phyloP scores from a whole-genome alignment of 2,113 vertebrate species.

The Anser brachyrhynchus region DNA sequence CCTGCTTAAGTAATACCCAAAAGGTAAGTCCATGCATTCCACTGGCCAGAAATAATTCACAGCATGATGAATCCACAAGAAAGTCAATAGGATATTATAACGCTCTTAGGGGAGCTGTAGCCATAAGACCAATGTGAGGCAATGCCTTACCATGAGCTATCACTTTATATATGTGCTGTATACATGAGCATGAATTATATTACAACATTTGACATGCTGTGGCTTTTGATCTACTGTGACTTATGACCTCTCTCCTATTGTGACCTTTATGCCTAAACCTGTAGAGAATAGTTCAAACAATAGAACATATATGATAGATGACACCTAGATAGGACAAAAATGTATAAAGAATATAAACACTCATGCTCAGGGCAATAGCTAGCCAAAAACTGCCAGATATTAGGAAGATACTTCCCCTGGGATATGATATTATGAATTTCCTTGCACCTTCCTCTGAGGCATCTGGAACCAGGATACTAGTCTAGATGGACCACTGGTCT shows the following conservation, averaged over 20 bases:
- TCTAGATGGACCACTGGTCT: background rate
- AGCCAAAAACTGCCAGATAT: background rate
- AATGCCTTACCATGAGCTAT: constrained; percentile 56
- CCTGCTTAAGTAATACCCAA: constrained; percentile 73
- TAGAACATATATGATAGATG: constrained; percentile 26
- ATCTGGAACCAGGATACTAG: background rate
- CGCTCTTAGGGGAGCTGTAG: constrained; percentile 70
- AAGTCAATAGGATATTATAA: constrained; percentile 67
- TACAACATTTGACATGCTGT: constrained; percentile 8
- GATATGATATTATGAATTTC: background rate
- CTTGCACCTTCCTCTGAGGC: background rate
- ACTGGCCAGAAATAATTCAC: constrained; percentile 73
- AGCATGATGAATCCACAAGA: constrained; percentile 70
- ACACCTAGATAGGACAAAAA: constrained; percentile 20
- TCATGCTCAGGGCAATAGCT: background rate
- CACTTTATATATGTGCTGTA: constrained; percentile 41
- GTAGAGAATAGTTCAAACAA: constrained; percentile 54
- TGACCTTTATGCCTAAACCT: constrained; percentile 49
- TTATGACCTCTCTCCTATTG: constrained; percentile 49
- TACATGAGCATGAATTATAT: constrained; percentile 56
- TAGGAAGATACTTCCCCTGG: background rate
- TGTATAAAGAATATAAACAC: background rate
- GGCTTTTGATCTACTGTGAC: constrained; percentile 63
- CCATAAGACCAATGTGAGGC: constrained; percentile 55
- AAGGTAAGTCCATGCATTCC: constrained; percentile 71